A percentile compares a stretch with the other conserved stretches of the same genome.
phyloP scores from a whole-genome alignment of 2,113 vertebrate species.

The Castor canadensis region DNA sequence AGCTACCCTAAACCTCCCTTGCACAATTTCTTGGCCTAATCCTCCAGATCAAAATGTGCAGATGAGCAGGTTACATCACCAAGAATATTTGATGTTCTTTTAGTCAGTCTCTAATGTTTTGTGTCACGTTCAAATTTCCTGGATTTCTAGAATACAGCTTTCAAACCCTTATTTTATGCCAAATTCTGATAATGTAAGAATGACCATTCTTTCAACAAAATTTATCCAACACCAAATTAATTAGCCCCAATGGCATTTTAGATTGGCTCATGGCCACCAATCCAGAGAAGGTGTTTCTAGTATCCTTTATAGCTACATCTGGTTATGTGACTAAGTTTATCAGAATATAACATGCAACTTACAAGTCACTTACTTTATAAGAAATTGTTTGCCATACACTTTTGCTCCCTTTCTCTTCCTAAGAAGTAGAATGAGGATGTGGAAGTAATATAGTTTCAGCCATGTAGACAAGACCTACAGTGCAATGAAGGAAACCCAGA shows the following conservation, averaged over 20 bases:
- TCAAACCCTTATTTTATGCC: neutral
- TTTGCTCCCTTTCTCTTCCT: neutral
- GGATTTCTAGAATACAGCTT: neutral
- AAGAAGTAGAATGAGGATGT: neutral
- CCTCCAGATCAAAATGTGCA: neutral
- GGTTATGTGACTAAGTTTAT: neutral
- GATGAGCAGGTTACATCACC: neutral
- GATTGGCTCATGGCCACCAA: neutral
- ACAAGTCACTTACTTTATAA: neutral
- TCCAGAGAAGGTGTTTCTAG: neutral
- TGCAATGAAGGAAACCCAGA: neutral
- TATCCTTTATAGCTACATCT: neutral
- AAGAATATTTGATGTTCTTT: neutral
- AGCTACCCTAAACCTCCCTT: neutral
- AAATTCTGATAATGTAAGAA: neutral
- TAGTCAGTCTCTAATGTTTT: neutral
- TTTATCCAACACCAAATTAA: conserved; percentile 10
- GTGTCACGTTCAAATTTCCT: neutral
- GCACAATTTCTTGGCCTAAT: neutral
- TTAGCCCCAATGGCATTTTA: neutral
- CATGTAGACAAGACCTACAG: neutral
- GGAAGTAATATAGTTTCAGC: neutral
- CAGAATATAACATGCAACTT: neutral
- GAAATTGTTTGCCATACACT: neutral
- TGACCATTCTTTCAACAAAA: neutral